Evolutionary conservation across 2,113 vertebrate genomes (phyloP), one percentile per base, ranked within the genome.

Genomic region (Cyrtonyx montezumae): DNA sequence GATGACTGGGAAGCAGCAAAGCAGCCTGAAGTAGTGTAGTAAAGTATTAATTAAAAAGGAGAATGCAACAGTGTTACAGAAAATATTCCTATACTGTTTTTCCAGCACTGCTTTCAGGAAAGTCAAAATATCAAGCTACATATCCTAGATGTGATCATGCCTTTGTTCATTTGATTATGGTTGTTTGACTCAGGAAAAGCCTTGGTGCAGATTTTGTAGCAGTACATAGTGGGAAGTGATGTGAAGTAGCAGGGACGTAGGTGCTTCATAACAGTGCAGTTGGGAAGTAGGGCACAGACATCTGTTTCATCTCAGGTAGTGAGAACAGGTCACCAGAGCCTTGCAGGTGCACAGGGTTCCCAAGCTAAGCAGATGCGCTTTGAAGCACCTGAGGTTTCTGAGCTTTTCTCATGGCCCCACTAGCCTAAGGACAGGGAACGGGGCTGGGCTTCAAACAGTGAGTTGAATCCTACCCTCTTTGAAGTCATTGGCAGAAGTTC

Each of bases 401-500:
- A 94, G 84, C 51, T 87, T 93, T 96, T 96, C 96, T 95, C 96
- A 94, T 90, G 94, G 89, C 71, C 93, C 46, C 9, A 1, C 68
- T 96, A 68, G 95, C 93, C 87, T 94, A 91, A 96, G 89, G 94
- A 95, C 73, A 91, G 71, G 89, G 84, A 93, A 90, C 0, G 3
- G 75, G 89, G 94, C 65, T 0, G 71, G 84, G 94, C 75, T 93
- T 94, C 84, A 65, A 84, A 91, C 0, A 21, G 92, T 95, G 79
- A 91, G 93, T 92, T 94, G 68, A 78, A 70, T 94, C 91, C 87
- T 95, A 95, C 89, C 78, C 75, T 92, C 95, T 96, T 96, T 96
- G 95, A 96, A 95, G 92, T 95, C 58, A 36, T 17, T 96, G 96
- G 91, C 94, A 96, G 84, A 81, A 92, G 82, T 76, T 90, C 88